Percentiles rank a stretch among this genome's conserved stretches.
These are phyloP conservation scores for Pangasius macronema DNA, from an alignment of 2,797 vertebrate species.

Conservation along the genomic window DNA sequence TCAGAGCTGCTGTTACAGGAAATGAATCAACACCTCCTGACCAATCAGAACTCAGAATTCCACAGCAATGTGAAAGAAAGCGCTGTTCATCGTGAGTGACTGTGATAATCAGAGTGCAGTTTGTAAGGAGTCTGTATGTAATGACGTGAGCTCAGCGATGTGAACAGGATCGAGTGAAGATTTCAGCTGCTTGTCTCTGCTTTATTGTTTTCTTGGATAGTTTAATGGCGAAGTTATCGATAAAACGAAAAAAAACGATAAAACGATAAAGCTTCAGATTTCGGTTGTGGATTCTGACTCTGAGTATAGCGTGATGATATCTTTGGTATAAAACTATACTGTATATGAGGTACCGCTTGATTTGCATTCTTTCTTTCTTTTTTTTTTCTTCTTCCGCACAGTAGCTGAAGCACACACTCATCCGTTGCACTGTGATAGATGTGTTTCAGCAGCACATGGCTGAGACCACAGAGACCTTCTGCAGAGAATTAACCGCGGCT, in stretches of 20 bases:
- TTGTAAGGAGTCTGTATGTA: background rate
- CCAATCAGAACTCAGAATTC: background rate
- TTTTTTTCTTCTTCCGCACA: background rate
- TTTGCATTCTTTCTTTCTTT: no score
- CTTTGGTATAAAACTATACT: background rate
- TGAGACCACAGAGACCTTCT: constrained; percentile 37
- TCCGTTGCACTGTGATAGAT: background rate
- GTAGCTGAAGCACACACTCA: background rate
- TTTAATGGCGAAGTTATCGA: background rate
- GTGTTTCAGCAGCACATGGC: background rate
- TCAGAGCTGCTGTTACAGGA: background rate
- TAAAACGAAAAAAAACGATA: background rate
- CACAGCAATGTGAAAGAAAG: background rate
- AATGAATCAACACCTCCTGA: background rate
- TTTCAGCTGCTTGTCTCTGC: background rate
- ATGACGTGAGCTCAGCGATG: background rate
- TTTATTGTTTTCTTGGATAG: background rate
- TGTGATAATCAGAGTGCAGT: background rate
- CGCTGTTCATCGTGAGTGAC: background rate
- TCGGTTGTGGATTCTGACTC: background rate
- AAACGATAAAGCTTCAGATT: background rate
- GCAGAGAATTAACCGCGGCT: background rate
- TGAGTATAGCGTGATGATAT: background rate
- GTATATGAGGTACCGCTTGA: background rate
- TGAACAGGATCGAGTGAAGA: background rate